Evolutionary conservation across 2,113 vertebrate genomes (phyloP), one percentile per base, ranked within the genome.

Genomic region (Bagarius yarrelli): DNA sequence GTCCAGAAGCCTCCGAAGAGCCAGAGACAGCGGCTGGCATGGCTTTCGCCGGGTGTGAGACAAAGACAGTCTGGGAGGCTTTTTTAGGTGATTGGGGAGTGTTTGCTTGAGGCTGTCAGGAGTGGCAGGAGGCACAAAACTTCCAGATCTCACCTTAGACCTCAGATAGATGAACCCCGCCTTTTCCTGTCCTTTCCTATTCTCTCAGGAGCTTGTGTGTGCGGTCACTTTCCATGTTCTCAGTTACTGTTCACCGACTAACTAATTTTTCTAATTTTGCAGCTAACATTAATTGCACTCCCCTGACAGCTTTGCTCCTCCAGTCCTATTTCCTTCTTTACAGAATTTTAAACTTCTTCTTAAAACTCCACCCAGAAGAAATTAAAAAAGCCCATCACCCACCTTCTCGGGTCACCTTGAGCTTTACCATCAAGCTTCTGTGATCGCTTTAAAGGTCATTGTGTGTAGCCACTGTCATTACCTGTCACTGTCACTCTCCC

Each of bases 381-480:
- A n/a, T 25, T 27, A 76, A 34, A 32, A 40, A 47, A 57, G 6
- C 61, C 79, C 80, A 83, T 86, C 77, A 76, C 81, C 15, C 74
- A 44, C 71, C 73, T 87, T 76, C 85, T 87, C 87, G 86, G 86
- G 88, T 91, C 90, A 93, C 92, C 91, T 92, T 91, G 88, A 91
- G 89, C 88, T 87, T 76, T 69, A 87, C 86, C 87, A 91, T 94
- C 92, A 93, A 91, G 92, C 90, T 90, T 88, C 89, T 91, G 88
- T 91, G 91, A 90, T 91, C 85, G 70, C 87, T 90, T 80, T 85
- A 93, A 94, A 94, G 92, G 93, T 94, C 92, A 91, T 87, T 85
- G 88, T 89, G 85, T 92, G 91, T 93, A 92, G 89, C 90, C 89
- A 90, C 90, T 92, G 91, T 94, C 93, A 93, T 92, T 91, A 91